Conservation (phyloP, 2,797 vertebrate genomes). For the Chrysocyon brachyurus region DNA sequence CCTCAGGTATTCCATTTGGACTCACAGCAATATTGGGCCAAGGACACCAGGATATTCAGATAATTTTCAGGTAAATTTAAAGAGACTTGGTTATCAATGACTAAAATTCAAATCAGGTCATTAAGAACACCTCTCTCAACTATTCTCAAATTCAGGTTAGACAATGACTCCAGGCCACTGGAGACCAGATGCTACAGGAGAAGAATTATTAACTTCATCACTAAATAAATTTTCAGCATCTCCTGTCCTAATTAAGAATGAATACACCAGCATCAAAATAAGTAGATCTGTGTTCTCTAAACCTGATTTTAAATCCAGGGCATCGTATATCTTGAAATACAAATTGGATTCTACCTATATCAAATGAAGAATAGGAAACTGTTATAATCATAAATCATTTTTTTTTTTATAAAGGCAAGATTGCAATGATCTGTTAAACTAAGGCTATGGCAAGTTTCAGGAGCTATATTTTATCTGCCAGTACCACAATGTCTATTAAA, state of each 20-base stretch:
- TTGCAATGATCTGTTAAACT: background rate
- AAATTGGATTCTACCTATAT: conserved; percentile 4
- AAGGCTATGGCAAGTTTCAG: conserved; percentile 8
- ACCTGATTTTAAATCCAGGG: conserved; percentile 78
- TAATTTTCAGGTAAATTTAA: conserved; percentile 61
- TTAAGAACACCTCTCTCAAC: conserved; percentile 67
- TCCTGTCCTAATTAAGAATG: conserved; percentile 81
- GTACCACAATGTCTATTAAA: background rate
- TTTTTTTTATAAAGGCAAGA: conserved; percentile 7
- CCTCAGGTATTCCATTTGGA: conserved; percentile 29
- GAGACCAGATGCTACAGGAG: conserved; percentile 76
- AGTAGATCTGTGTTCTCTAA: conserved; percentile 72
- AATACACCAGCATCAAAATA: conserved; percentile 77
- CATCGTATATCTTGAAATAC: conserved; percentile 53
- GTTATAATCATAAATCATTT: conserved; percentile 17
- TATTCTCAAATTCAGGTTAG: conserved; percentile 79
- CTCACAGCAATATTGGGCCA: conserved; percentile 72
- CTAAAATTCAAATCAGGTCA: conserved; percentile 81
- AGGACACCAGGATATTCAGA: conserved; percentile 59
- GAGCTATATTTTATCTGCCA: background rate
- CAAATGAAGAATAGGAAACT: background rate
- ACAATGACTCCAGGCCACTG: conserved; percentile 78
- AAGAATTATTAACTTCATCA: conserved; percentile 76
- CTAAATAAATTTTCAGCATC: conserved; percentile 77
- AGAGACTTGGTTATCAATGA: conserved; percentile 67